These are phyloP conservation scores for human (Homo sapiens) DNA, from an alignment of 2,113 vertebrate genomes.

Conservation along the genomic window DNA sequence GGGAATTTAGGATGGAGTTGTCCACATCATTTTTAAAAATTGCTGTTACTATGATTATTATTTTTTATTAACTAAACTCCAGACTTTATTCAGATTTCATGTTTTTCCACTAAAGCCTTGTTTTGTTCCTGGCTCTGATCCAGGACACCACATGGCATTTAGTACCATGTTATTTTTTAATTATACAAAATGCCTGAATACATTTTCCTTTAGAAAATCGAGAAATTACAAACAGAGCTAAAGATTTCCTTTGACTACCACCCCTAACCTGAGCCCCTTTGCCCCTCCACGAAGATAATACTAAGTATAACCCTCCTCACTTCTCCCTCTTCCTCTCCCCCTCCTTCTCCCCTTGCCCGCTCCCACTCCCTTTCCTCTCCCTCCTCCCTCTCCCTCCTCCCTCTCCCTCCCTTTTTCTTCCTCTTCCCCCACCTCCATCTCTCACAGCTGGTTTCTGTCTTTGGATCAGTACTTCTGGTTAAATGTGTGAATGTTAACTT, in stretches of 20 bases:
- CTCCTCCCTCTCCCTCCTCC: no score
- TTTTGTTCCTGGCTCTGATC: not conserved
- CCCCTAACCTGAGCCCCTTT: no score
- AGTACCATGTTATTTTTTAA: not conserved
- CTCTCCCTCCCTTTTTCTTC: not conserved
- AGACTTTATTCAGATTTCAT: not conserved
- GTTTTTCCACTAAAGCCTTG: not conserved
- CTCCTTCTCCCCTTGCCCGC: not conserved
- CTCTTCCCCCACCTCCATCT: no score
- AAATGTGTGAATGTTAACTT: not conserved
- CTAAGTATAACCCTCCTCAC: fast-evolving
- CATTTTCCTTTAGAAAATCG: not conserved
- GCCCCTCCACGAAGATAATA: not conserved
- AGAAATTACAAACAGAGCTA: not conserved
- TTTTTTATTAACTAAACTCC: not conserved
- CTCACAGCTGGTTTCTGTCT: not conserved
- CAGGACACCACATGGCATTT: not conserved
- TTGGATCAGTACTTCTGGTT: not conserved
- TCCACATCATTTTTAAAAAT: not conserved
- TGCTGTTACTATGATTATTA: not conserved
- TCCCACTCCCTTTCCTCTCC: no score
- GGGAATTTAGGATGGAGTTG: not conserved
- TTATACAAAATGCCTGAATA: not conserved
- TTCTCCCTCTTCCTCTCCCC: not conserved
- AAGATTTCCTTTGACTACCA: not conserved